These are phyloP conservation scores for Trissolcus japonicus DNA, from an alignment of 2,888 invertebrate species.

Conservation along the genomic window DNA sequence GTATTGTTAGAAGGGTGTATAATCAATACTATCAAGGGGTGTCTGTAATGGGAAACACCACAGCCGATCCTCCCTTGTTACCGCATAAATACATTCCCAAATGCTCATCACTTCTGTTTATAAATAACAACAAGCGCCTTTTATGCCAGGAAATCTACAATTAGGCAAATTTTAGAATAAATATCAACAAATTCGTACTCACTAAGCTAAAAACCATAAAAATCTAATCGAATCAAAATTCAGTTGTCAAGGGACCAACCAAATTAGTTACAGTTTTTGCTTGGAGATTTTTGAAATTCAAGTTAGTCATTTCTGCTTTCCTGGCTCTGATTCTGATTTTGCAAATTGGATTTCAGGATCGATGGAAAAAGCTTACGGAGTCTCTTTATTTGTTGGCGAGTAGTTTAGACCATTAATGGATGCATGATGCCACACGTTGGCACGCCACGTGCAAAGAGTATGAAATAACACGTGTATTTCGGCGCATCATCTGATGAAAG, in stretches of 20 bases:
- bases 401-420: slow-evolving; percentile 34
- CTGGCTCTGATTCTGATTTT: too few species aligned
- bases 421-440: slow-evolving; percentile 65
- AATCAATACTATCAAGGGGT: slow-evolving; percentile 71
- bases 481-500: slow-evolving; percentile 34
- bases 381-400: too few species aligned
- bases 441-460: slow-evolving; percentile 63
- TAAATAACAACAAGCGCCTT: slow-evolving; percentile 50
- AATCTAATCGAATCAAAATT: too few species aligned
- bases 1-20: slow-evolving; percentile 67
- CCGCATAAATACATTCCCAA: slow-evolving; percentile 48
- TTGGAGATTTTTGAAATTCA: background rate
- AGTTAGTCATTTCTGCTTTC: background rate
- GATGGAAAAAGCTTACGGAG: too few species aligned
- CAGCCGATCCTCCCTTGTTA: slow-evolving; percentile 59
- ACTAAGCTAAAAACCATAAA: too few species aligned
- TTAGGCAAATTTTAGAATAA: background rate
- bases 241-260: background rate
- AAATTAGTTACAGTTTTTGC: background rate
- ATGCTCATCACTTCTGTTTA: slow-evolving; percentile 52
- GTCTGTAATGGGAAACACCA: slow-evolving; percentile 67
- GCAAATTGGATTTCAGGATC: background rate
- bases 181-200: too few species aligned
- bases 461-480: slow-evolving; percentile 59
- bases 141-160: slow-evolving; percentile 12